Evolutionary conservation across 2,113 vertebrate genomes (phyloP).

Genomic region (Heptranchias perlo): DNA sequence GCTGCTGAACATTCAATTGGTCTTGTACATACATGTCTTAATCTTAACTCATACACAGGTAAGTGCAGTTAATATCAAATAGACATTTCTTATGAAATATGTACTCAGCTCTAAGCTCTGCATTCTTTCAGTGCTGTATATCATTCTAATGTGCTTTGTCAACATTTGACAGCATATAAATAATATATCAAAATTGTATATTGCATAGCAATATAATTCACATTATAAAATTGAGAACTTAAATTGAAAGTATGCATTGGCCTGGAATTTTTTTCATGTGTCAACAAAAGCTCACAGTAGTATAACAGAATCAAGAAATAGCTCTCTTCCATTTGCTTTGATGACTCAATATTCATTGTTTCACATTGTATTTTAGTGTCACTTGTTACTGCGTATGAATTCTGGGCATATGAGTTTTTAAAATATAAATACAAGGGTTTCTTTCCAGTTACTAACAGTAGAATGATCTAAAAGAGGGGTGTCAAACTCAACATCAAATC

Average conservation of each 20-base stretch:
- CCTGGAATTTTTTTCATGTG: too few species aligned
- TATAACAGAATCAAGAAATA: not conserved
- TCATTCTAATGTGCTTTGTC: not conserved
- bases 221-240: not conserved
- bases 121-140: not conserved
- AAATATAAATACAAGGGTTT: not conserved
- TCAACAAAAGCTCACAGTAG: not conserved
- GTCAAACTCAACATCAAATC: not conserved
- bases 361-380: not conserved
- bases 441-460: not conserved
- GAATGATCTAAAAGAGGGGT: not conserved
- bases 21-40: too few species aligned
- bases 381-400: not conserved
- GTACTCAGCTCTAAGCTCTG: not conserved
- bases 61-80: not conserved
- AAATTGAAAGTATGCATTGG: not conserved
- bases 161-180: not conserved
- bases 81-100: not conserved
- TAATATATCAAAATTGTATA: not conserved
- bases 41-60: not conserved
- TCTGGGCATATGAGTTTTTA: not conserved
- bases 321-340: not conserved
- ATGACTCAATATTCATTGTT: not conserved
- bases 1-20: not conserved
- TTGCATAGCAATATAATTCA: constrained; percentile 14